These are phyloP conservation scores for Corythoichthys intestinalis DNA, from an alignment of 2,113 vertebrate species.

Conservation along the genomic window DNA sequence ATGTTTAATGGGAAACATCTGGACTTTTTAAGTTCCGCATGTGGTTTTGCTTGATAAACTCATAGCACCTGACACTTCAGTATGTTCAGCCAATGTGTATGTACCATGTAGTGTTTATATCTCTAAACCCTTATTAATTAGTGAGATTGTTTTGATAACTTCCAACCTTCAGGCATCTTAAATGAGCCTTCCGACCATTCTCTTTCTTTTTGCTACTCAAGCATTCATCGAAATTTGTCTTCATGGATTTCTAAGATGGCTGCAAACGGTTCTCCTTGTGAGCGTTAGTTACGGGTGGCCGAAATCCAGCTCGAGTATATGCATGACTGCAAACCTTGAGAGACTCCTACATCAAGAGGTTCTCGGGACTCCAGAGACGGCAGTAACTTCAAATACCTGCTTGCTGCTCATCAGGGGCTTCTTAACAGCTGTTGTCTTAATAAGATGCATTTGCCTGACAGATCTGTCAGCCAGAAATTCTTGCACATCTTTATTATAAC, in stretches of 20 bases:
- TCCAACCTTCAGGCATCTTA: neutral
- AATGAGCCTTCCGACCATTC: neutral
- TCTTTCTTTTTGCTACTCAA: neutral
- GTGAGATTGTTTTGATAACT: neutral
- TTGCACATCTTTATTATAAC: neutral
- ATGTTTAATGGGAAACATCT: slow-evolving; percentile 38
- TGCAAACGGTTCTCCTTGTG: neutral
- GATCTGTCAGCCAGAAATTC: neutral
- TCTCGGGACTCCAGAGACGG: neutral
- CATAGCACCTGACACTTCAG: slow-evolving; percentile 1
- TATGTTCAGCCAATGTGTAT: neutral
- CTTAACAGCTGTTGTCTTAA: neutral
- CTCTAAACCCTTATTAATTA: slow-evolving; percentile 1
- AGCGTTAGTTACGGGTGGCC: neutral
- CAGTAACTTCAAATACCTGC: neutral
- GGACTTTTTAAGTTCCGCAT: slow-evolving; percentile 29
- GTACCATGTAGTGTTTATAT: slow-evolving; percentile 27
- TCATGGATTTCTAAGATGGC: neutral
- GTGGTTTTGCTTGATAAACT: slow-evolving; percentile 33
- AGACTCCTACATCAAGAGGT: neutral
- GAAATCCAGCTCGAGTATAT: neutral
- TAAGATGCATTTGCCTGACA: neutral
- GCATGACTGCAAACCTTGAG: neutral
- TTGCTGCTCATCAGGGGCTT: neutral
- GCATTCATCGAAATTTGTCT: neutral